phyloP scores from a whole-genome alignment of 2,797 vertebrate species.

The Semotilus atromaculatus region DNA sequence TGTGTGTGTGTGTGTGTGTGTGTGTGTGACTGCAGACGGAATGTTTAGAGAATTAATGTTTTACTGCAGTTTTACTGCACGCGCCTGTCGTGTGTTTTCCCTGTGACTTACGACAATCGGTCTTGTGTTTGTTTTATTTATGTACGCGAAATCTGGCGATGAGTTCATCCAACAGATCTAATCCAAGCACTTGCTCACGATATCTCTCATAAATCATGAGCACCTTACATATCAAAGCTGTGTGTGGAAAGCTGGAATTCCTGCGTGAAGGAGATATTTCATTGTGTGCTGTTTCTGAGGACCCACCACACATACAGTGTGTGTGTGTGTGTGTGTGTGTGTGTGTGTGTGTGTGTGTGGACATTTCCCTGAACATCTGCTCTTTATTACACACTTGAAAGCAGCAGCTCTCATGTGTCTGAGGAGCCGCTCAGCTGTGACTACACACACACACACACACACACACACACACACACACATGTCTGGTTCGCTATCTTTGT shows the following conservation, averaged over 20 bases:
- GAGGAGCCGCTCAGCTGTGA: not conserved
- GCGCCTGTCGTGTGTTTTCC: not conserved
- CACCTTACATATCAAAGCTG: conserved; percentile 34
- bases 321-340: no score
- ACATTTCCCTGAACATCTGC: no score
- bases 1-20: no score
- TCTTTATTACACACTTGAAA: not conserved
- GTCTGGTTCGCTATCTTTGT: no score
- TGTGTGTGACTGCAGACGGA: not conserved
- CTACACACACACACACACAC: no score
- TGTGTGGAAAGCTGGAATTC: conserved; percentile 32
- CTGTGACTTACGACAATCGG: not conserved
- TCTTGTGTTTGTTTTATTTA: conserved; percentile 23
- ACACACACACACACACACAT: no score
- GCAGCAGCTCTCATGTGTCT: not conserved
- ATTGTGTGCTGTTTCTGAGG: conserved; percentile 59
- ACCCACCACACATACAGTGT: conserved; percentile 47
- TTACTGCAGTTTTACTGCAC: conserved; percentile 1
- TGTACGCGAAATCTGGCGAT: not conserved
- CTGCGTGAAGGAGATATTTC: conserved; percentile 60
- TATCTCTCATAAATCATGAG: not conserved
- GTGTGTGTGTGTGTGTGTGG: no score
- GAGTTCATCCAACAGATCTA: not conserved
- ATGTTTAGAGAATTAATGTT: not conserved
- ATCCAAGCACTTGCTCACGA: not conserved